Conservation (phyloP, 2,113 vertebrate species). For the Panurus biarmicus region DNA sequence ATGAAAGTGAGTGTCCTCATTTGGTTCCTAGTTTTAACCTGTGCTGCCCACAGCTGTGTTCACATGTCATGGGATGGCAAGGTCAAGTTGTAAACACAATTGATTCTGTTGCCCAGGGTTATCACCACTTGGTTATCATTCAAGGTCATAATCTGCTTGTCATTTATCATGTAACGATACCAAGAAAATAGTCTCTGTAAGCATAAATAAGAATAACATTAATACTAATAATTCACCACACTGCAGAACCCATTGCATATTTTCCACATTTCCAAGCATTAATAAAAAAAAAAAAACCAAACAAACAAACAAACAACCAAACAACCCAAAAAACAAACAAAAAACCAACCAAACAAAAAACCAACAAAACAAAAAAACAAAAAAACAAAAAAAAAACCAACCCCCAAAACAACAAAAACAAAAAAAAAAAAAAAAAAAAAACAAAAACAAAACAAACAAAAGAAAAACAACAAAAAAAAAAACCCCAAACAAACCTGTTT, state of each 20-base stretch:
- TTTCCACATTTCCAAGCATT: neutral
- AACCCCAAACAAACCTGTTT: neutral
- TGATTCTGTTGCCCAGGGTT: neutral
- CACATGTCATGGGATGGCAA: neutral
- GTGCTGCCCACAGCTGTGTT: neutral
- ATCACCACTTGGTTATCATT: neutral
- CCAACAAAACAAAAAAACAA: too few relatives aligned
- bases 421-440: too few relatives aligned
- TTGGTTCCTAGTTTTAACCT: neutral
- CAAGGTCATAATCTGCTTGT: neutral
- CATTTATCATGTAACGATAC: neutral
- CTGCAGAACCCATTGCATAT: neutral
- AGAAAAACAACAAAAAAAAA: too few relatives aligned
- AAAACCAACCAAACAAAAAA: too few relatives aligned
- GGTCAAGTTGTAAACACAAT: neutral
- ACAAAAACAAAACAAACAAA: too few relatives aligned
- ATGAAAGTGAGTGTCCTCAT: neutral
- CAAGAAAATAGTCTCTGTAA: neutral
- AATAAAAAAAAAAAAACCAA: neutral
- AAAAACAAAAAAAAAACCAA: too few relatives aligned
- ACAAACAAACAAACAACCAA: too few relatives aligned
- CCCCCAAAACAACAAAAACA: too few relatives aligned
- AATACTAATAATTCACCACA: neutral
- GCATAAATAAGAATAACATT: neutral
- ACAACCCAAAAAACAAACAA: too few relatives aligned